A percentile compares a stretch with the other conserved stretches of the same genome.
These are phyloP conservation scores for Sitophilus oryzae DNA, from an alignment of 1,140 invertebrate genomes.

Conservation along the genomic window DNA sequence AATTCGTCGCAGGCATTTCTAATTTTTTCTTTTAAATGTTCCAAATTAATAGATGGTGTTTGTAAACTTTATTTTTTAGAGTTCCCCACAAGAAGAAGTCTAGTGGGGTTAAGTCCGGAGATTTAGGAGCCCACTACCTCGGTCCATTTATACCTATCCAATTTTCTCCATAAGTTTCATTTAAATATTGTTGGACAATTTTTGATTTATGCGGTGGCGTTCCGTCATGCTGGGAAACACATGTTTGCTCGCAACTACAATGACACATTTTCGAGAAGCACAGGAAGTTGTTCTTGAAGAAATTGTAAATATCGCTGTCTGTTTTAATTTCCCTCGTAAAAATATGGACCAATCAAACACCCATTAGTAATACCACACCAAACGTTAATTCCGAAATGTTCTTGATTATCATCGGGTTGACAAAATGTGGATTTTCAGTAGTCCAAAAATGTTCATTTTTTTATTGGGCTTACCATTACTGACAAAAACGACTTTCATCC, in stretches of 20 bases:
- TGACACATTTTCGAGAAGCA: too few species aligned
- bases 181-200: too few species aligned
- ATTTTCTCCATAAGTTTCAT: too few species aligned
- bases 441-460: constrained; percentile 3
- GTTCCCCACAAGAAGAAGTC: too few species aligned
- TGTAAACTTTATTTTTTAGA: too few species aligned
- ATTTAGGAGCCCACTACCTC: constrained; percentile 3
- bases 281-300: constrained; percentile 1
- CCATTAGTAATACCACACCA: background rate
- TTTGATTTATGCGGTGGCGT: constrained; percentile 7
- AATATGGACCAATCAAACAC: background rate
- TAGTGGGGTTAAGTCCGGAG: too few species aligned
- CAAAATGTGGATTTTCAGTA: constrained; percentile 1
- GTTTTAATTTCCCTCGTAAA: constrained; percentile 4
- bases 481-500: too few species aligned
- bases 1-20: too few species aligned
- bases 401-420: background rate
- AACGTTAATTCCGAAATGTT: too few species aligned
- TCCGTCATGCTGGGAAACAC: constrained; percentile 9
- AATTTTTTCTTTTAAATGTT: too few species aligned
- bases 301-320: constrained; percentile 3
- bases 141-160: constrained; percentile 14
- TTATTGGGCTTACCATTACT: constrained; percentile 1
- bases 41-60: too few species aligned
- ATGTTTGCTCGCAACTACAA: constrained; percentile 1